Conservation (phyloP, 2,113 vertebrate genomes). For the Phoenicopterus ruber region DNA sequence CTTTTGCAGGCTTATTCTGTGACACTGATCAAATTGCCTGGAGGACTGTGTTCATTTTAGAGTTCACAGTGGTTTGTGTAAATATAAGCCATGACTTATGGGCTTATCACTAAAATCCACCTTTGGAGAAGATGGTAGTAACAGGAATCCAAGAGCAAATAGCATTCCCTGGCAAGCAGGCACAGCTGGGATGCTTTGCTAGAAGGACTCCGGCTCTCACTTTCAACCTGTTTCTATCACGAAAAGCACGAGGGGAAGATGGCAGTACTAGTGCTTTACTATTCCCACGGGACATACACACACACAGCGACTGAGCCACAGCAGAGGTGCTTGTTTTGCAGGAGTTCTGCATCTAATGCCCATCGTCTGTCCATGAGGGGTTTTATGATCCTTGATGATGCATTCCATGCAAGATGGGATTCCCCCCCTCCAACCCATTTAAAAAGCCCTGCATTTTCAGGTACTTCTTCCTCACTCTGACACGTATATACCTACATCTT, state of each 20-base stretch:
- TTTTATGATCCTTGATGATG: background rate
- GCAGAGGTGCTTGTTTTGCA: background rate
- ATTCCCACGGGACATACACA: background rate
- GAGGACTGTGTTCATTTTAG: background rate
- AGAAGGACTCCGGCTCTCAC: background rate
- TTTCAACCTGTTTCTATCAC: background rate
- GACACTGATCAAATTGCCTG: background rate
- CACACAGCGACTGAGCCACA: background rate
- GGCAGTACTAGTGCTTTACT: background rate
- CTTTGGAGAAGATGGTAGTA: background rate
- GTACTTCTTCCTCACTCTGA: background rate
- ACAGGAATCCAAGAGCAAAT: background rate
- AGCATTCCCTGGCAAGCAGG: background rate
- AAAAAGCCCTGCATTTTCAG: background rate
- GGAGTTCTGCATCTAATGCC: background rate
- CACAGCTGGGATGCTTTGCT: background rate
- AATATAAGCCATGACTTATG: background rate
- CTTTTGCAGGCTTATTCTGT: background rate
- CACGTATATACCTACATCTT: background rate
- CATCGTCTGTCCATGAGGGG: background rate
- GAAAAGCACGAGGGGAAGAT: background rate
- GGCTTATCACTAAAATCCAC: background rate
- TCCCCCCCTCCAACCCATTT: rapidly evolving
- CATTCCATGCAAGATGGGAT: background rate
- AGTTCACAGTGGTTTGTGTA: background rate